Base-by-base conservation (phyloP, 2,797 vertebrate genomes). In the Notolabrus celidotus region DNA sequence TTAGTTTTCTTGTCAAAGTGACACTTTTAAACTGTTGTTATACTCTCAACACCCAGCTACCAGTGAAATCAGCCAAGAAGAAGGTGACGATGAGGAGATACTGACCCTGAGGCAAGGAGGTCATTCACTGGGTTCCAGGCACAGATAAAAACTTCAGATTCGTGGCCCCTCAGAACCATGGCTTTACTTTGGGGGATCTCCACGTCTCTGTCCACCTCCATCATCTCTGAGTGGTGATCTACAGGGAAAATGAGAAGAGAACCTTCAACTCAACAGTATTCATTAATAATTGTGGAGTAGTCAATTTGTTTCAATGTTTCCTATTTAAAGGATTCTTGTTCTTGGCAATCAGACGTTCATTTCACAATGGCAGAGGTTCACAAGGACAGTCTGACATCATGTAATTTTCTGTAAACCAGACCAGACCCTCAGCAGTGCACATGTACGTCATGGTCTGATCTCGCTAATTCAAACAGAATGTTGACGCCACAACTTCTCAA, bases 101-200 rank as follows among this genome's bases (percentile, higher is more conserved):
- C 97, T 6, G 86, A 99, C 98, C 98, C 98, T 11, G 98, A 99
- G 57, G 98, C 98, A 25, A 99, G 85, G 64, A 99, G 96, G 90
- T 99, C 97, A 49, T 97, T 99, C 72, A 99, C 96, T 2, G 98
- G 98, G 90, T 99, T 99, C 98, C 98, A 99, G 91, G 98, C 98
- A 92, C 98, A 99, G 93, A 99, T 99, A 83, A 99, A 99, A 51
- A 99, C 98, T 87, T 99, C 98, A 0, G 97, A 99, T 78, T 99
- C 98, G 20, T 99, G 98, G 79, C 98, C 98, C 67, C 98, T 94
- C 74, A 99, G 93, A 82, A 99, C 98, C 92, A 99, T 97, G 77
- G 98, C 98, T 92, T 99, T 99, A 89, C 95, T 99, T 66, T 98
- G 94, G 60, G 97, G 98, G 83, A 99, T 99, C 93, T 99, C 98